These are phyloP conservation scores for Pelecanoides urinatrix DNA, from an alignment of 2,113 vertebrate species.

Conservation along the genomic window DNA sequence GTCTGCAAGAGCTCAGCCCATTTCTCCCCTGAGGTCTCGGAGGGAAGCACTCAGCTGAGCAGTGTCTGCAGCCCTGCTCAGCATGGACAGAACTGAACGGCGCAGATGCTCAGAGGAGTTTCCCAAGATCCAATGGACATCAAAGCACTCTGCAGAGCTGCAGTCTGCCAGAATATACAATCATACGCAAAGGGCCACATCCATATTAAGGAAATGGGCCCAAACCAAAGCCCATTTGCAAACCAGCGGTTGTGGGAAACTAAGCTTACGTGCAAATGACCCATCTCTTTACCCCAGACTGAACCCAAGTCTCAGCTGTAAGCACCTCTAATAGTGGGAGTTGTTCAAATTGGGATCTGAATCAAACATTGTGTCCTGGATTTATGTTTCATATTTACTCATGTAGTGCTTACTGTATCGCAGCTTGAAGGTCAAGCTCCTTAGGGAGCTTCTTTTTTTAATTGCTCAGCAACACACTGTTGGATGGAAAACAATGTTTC, in stretches of 20 bases:
- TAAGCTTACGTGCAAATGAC: accelerated
- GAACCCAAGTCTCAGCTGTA: neutral
- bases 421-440: neutral
- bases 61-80: neutral
- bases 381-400: neutral
- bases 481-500: neutral
- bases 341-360: neutral
- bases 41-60: neutral
- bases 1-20: neutral
- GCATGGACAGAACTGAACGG: neutral
- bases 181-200: neutral
- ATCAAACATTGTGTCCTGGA: neutral
- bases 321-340: neutral
- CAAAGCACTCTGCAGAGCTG: neutral
- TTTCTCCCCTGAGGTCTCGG: neutral
- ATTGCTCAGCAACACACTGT: accelerated
- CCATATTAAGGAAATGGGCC: neutral
- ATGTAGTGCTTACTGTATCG: neutral
- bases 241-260: neutral
- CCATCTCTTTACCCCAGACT: neutral
- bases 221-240: neutral
- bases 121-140: neutral
- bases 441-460: neutral
- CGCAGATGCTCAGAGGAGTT: neutral
- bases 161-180: neutral